Evolutionary conservation across 2,113 vertebrate genomes (phyloP).

Genomic region (Podocnemis expansa): DNA sequence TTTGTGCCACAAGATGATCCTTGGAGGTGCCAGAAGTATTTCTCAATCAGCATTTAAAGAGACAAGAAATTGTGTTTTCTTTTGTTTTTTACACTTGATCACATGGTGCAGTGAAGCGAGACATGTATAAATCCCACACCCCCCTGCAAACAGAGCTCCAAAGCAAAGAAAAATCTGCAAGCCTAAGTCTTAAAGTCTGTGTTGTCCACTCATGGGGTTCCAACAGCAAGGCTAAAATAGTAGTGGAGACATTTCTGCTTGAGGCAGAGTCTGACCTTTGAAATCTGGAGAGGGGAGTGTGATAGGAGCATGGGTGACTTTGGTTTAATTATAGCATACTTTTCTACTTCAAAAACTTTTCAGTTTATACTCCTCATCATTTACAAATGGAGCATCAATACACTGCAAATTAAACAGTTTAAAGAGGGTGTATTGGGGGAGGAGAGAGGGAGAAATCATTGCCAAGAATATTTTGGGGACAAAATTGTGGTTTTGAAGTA

Average conservation of each 20-base stretch:
- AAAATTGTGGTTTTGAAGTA: too few species aligned
- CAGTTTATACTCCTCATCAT: background rate
- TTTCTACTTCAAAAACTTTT: slow-evolving; percentile 30
- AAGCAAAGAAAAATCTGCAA: background rate
- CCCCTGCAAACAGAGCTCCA: background rate
- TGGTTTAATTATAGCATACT: slow-evolving; percentile 24
- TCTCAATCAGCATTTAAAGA: background rate
- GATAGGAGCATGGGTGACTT: slow-evolving; percentile 26
- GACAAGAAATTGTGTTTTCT: background rate
- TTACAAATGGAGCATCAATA: background rate
- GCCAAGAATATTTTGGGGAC: too few species aligned
- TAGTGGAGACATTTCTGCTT: background rate
- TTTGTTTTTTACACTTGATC: background rate
- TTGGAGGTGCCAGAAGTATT: background rate
- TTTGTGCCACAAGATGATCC: background rate
- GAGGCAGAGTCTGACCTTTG: background rate
- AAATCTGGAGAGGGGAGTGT: background rate
- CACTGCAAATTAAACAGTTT: background rate
- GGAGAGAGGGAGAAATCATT: too few species aligned
- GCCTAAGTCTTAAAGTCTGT: background rate
- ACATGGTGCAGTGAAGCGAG: background rate
- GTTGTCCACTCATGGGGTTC: background rate
- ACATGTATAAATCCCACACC: background rate
- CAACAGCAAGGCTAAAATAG: background rate
- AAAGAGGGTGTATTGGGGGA: background rate